A percentile compares a stretch with the other conserved stretches of the same genome.
Conservation (phyloP, 2,888 invertebrate genomes). For the Fragum sueziense region DNA sequence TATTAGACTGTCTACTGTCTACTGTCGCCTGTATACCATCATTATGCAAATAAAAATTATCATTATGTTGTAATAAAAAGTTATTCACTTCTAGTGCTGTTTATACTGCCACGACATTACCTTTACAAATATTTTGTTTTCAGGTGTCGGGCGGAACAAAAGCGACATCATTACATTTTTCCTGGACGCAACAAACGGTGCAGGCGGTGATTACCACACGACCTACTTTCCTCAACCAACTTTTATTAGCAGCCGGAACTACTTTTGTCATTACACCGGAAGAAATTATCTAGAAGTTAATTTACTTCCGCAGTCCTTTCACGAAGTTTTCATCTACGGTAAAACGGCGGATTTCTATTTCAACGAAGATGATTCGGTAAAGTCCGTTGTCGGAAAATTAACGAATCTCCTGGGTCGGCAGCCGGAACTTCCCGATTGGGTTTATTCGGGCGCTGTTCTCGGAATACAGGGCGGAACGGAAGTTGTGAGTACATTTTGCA, state of each 20-base stretch:
- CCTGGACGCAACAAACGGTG: constrained; percentile 65
- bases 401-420: constrained; percentile 63
- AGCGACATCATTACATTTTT: constrained; percentile 70
- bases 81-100: neutral
- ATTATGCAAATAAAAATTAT: too few relatives aligned
- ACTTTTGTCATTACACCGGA: constrained; percentile 70
- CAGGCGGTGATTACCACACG: constrained; percentile 75
- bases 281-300: constrained; percentile 71
- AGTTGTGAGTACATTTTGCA: constrained; percentile 54
- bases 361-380: constrained; percentile 45
- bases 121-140: neutral
- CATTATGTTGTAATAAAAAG: too few relatives aligned
- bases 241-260: constrained; percentile 70
- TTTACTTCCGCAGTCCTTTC: constrained; percentile 65
- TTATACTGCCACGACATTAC: too few relatives aligned
- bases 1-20: too few relatives aligned
- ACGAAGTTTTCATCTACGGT: constrained; percentile 69
- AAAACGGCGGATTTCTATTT: constrained; percentile 57
- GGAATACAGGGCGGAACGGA: constrained; percentile 76
- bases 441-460: constrained; percentile 71
- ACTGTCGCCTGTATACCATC: too few relatives aligned
- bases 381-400: constrained; percentile 53
- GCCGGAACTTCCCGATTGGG: constrained; percentile 73
- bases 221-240: constrained; percentile 78
- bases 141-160: constrained; percentile 78